Evolutionary conservation across 2,888 invertebrate genomes (phyloP).

Genomic region (Nebria brevicollis): DNA sequence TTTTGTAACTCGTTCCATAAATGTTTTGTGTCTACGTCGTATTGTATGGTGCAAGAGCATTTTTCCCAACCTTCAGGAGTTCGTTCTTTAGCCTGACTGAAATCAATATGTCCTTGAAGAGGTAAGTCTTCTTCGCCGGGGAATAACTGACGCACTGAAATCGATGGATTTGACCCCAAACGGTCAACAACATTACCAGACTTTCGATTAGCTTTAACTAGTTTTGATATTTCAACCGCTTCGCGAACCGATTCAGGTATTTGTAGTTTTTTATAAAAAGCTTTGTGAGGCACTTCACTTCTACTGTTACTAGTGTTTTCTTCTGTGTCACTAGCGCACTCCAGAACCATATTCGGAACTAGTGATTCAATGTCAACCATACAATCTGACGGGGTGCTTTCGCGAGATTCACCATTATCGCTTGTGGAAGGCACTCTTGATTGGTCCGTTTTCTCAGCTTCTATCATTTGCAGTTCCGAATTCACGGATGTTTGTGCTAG

Average conservation of each 20-base stretch:
- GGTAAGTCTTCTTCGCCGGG: conserved; percentile 87
- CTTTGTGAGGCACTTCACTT: conserved; percentile 50
- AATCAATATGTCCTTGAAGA: conserved; percentile 79
- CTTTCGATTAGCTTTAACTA: conserved; percentile 58
- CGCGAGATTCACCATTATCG: conserved; percentile 56
- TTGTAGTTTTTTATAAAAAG: conserved; percentile 52
- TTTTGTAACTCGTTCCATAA: conserved; percentile 85
- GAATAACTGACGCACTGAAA: conserved; percentile 82
- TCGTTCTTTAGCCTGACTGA: conserved; percentile 74
- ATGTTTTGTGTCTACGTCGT: conserved; percentile 81
- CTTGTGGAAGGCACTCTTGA: conserved; percentile 56
- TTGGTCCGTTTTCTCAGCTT: conserved; percentile 51
- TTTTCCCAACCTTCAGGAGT: conserved; percentile 89
- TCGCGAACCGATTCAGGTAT: conserved; percentile 54
- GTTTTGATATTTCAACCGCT: conserved; percentile 56
- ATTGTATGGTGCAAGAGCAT: conserved; percentile 80
- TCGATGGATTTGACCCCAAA: conserved; percentile 82
- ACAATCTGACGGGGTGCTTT: conserved; percentile 60
- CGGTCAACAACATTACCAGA: conserved; percentile 70
- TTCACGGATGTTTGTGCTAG: conserved; percentile 37
- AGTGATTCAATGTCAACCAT: conserved; percentile 61
- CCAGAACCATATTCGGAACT: conserved; percentile 61
- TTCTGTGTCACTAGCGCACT: conserved; percentile 58
- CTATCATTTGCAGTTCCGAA: conserved; percentile 46
- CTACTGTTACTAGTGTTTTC: conserved; percentile 51